phyloP scores from a whole-genome alignment of 2,113 vertebrate species.

The Hippoglossus stenolepis region DNA sequence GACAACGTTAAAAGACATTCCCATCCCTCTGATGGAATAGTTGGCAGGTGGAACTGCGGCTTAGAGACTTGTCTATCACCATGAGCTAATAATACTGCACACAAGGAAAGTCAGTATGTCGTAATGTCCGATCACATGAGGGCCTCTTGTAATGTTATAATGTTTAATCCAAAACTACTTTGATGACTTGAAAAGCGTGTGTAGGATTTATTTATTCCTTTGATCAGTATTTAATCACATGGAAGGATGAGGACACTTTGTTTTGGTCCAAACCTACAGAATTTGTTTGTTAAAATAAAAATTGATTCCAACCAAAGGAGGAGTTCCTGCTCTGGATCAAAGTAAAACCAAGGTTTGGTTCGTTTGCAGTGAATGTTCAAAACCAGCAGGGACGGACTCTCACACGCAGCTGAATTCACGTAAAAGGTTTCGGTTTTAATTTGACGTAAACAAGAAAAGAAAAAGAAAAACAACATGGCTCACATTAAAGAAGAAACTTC shows the following conservation, averaged over 20 bases:
- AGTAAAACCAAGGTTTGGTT: no score
- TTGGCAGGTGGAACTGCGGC: slow-evolving; percentile 8
- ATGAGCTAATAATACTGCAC: no score
- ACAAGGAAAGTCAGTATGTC: background rate
- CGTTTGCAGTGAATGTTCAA: no score
- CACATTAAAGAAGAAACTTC: slow-evolving; percentile 21
- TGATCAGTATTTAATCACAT: no score
- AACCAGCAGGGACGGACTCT: no score
- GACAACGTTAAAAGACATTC: background rate
- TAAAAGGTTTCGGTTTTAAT: background rate
- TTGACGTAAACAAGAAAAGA: background rate
- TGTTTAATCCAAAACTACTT: no score
- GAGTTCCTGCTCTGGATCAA: no score
- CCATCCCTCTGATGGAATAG: background rate
- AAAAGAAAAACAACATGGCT: slow-evolving; percentile 26
- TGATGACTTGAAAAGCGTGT: background rate
- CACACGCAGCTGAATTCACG: no score
- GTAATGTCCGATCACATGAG: background rate
- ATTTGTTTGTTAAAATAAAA: no score
- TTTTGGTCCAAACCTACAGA: no score
- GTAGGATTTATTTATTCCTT: background rate
- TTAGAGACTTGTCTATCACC: background rate
- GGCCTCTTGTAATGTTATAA: background rate
- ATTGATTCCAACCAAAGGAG: no score
- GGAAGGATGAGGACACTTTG: no score